A percentile compares a stretch with the other conserved stretches of the same genome.
phyloP scores from a whole-genome alignment of 2,797 vertebrate genomes.

The Danionella dracula region DNA sequence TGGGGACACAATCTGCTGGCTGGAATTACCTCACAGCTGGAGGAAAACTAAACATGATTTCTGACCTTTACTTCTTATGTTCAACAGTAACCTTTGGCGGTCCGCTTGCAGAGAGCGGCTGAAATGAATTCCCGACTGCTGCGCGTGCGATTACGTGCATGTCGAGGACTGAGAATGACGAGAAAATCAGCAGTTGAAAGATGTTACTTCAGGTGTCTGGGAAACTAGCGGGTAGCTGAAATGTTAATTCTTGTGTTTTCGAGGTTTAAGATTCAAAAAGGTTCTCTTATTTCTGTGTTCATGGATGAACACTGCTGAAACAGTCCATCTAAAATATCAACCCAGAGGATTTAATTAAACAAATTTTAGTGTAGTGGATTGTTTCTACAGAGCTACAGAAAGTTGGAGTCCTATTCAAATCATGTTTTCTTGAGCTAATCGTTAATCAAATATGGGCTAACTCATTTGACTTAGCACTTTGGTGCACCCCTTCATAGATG shows the following conservation, averaged over 20 bases:
- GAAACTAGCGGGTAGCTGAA: slow-evolving; percentile 29
- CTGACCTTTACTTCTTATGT: slow-evolving; percentile 78
- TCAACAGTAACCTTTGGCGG: slow-evolving; percentile 75
- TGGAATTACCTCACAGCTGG: slow-evolving; percentile 70
- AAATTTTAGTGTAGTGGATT: too few species aligned
- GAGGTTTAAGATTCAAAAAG: too few species aligned
- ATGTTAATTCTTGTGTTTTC: background rate
- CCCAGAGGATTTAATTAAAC: too few species aligned
- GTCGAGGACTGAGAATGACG: slow-evolving; percentile 34
- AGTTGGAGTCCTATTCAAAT: too few species aligned
- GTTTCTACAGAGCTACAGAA: too few species aligned
- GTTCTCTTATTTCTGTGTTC: too few species aligned
- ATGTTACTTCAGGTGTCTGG: slow-evolving; percentile 21
- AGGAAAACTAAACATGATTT: slow-evolving; percentile 78
- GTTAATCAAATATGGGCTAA: too few species aligned
- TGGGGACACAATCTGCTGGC: slow-evolving; percentile 71
- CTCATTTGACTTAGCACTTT: too few species aligned
- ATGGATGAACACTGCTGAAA: too few species aligned
- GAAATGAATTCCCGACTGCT: slow-evolving; percentile 46
- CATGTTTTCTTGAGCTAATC: too few species aligned
- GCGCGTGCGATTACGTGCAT: slow-evolving; percentile 41
- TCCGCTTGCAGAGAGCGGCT: slow-evolving; percentile 50
- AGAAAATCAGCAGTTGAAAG: slow-evolving; percentile 1
- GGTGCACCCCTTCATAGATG: too few species aligned
- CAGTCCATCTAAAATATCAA: too few species aligned